Evolutionary conservation across 2,113 vertebrate species (phyloP), one percentile per base, ranked within the genome.

Genomic region (Aix galericulata): DNA sequence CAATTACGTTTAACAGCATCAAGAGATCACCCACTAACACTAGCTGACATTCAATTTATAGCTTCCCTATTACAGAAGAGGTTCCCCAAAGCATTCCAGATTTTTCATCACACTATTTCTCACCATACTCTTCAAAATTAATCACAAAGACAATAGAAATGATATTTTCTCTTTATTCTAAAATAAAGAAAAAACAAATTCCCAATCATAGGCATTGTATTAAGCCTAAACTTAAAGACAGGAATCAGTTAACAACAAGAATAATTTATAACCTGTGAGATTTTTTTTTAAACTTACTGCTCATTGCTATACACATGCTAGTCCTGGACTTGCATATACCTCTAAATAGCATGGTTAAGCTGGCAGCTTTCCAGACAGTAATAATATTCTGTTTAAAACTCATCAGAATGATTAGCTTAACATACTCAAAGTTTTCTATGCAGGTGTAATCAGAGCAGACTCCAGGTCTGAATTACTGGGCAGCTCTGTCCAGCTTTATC

Each of bases 291-390:
- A 72, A 55, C 1, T 63, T 40, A 26, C 14, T 59, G 34, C 48
- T 82, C 1, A 32, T 86, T 53, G 52, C 34, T 67, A 16, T 25
- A 92, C 73, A 83, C 60, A 40, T 7, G 17, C 52, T 52, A 15
- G 18, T 63, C 46, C 1, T 0, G 5, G 31, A 67, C 16, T 78
- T 22, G 21, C 3, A 63, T 0, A 0, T 9, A 29, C 26, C 31
- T 63, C 44, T 48, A 48, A 73, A 46, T 2, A 67, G 18, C 8
- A 5, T 36, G 9, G 38, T 59, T 82, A 67, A 5, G 20, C 31
- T 46, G 66, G 10, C n/a, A 82, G 63, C 64, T 42, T 60, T 80
- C 34, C 44, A 80, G 17, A 34, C 22, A 85, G 21, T 23, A 69
- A 17, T 29, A 91, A 67, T 4, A 42, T 4, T 17, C 18, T 32